A percentile compares a stretch with the other conserved stretches of the same genome.
Evolutionary conservation across 2,797 vertebrate genomes (phyloP).

Genomic region (Odontamblyopus rebecca): DNA sequence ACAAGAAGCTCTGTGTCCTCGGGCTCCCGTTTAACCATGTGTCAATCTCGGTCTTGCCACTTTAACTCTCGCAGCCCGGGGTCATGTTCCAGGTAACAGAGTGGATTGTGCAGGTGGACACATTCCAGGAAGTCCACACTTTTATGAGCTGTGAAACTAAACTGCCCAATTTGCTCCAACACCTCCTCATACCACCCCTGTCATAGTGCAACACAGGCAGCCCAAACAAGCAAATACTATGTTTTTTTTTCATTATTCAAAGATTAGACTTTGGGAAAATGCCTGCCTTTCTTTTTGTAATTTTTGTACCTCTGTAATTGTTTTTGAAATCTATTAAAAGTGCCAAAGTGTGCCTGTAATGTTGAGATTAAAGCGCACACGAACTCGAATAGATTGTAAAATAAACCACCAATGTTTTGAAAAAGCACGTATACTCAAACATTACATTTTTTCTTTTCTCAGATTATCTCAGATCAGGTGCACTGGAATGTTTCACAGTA

Average conservation of each 20-base stretch:
- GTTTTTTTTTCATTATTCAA: not conserved
- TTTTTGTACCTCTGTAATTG: not conserved
- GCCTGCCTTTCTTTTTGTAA: not conserved
- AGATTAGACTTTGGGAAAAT: not conserved
- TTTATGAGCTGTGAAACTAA: constrained; percentile 62
- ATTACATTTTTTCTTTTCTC: too few species aligned
- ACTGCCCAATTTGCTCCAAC: constrained; percentile 39
- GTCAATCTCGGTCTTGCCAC: constrained; percentile 56
- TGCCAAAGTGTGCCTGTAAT: too few species aligned
- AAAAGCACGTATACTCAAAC: too few species aligned
- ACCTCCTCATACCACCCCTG: not conserved
- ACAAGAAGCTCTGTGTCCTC: constrained; percentile 40
- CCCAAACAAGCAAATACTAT: not conserved
- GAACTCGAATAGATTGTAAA: too few species aligned
- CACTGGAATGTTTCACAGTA: too few species aligned
- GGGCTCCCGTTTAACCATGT: constrained; percentile 23
- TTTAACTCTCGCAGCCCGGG: constrained; percentile 60
- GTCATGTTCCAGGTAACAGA: constrained; percentile 61
- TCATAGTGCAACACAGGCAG: not conserved
- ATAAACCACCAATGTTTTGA: too few species aligned
- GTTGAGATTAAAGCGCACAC: too few species aligned
- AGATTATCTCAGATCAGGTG: too few species aligned
- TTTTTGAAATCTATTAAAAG: not conserved
- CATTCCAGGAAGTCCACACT: constrained; percentile 56
- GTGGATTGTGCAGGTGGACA: constrained; percentile 61